Percentiles rank a stretch among this genome's conserved stretches.
Evolutionary conservation across 2,888 invertebrate species (phyloP).

Genomic region (Chrysotoxum bicinctum): DNA sequence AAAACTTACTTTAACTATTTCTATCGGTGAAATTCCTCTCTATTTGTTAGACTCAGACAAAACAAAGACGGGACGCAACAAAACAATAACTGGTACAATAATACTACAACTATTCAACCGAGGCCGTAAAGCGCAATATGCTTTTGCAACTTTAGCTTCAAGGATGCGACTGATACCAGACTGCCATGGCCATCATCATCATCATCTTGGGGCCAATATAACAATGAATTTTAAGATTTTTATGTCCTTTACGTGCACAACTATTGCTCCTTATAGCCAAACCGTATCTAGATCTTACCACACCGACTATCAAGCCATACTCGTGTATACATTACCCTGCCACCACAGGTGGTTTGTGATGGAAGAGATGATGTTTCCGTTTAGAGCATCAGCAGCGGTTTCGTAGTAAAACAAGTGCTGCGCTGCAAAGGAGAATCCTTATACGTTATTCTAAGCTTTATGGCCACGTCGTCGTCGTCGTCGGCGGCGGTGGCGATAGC

Average conservation of each 20-base stretch:
- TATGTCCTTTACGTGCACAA: slow-evolving; percentile 70
- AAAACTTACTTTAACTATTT: too few species aligned
- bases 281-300: slow-evolving; percentile 29
- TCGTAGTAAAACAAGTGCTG: neutral
- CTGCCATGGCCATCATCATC: slow-evolving; percentile 35
- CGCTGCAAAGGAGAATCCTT: slow-evolving; percentile 31
- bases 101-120: neutral
- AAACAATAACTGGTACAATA: neutral
- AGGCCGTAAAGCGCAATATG: slow-evolving; percentile 7
- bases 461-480: slow-evolving; percentile 47
- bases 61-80: neutral
- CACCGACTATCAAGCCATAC: neutral
- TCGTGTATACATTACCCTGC: neutral
- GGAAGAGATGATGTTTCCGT: slow-evolving; percentile 45
- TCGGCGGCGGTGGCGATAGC: slow-evolving; percentile 37
- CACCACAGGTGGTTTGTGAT: slow-evolving; percentile 65
- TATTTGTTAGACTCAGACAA: neutral
- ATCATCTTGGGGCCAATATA: slow-evolving; percentile 70
- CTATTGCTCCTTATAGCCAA: slow-evolving; percentile 59
- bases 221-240: slow-evolving; percentile 73
- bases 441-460: slow-evolving; percentile 55
- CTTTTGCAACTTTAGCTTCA: slow-evolving; percentile 32
- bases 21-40: neutral
- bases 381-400: slow-evolving; percentile 24
- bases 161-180: slow-evolving; percentile 40